These are phyloP conservation scores for Acanthococcus lagerstroemiae DNA, from an alignment of 2,888 invertebrate genomes.

Conservation along the genomic window DNA sequence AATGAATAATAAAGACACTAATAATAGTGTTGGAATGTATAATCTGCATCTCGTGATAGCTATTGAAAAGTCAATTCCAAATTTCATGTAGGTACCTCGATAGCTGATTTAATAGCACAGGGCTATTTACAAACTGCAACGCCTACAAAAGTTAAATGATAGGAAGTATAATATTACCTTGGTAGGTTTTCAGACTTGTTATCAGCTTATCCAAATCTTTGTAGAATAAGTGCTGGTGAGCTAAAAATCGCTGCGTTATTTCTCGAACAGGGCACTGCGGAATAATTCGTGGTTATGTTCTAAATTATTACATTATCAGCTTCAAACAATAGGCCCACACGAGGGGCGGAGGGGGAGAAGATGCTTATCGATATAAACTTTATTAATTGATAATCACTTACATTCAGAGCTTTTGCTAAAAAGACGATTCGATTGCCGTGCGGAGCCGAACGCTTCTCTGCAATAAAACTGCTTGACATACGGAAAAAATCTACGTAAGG, in stretches of 20 bases:
- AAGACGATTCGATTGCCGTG: background rate
- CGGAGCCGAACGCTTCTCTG: background rate
- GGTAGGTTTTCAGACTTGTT: background rate
- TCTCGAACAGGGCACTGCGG: background rate
- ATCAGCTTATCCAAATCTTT: background rate
- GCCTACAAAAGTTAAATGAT: no score
- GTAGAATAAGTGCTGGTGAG: background rate
- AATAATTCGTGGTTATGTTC: background rate
- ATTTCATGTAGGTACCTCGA: no score
- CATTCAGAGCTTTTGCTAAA: background rate
- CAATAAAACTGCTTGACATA: background rate
- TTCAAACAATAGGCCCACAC: no score
- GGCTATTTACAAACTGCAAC: no score
- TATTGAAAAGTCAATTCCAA: no score
- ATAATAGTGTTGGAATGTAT: no score
- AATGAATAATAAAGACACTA: background rate
- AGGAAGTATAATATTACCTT: background rate
- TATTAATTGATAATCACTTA: no score
- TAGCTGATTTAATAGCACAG: no score
- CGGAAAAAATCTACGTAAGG: background rate
- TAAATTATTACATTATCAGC: no score
- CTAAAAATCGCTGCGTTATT: background rate
- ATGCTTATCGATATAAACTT: no score
- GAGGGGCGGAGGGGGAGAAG: no score
- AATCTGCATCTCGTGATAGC: no score